Conservation (phyloP, 2,888 invertebrate species). For the Limnephilus auricula region DNA sequence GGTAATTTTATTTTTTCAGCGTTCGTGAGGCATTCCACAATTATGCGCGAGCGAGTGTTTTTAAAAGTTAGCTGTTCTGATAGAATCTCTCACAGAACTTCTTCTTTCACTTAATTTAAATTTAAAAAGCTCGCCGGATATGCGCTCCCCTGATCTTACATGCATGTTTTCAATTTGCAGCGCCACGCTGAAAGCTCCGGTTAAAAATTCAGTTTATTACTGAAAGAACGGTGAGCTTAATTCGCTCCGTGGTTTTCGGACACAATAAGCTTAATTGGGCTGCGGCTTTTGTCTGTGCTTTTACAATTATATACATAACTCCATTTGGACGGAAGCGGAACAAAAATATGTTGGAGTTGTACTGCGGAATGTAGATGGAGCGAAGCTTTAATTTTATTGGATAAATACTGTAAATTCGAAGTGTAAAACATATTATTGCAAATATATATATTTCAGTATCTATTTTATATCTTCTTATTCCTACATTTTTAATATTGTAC, state of each 20-base stretch:
- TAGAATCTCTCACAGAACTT: conserved; percentile 21
- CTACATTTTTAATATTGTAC: too few relatives aligned
- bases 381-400: not conserved
- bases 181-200: conserved; percentile 32
- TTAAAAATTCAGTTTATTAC: conserved; percentile 34
- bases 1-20: not conserved
- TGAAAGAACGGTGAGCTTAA: conserved; percentile 43
- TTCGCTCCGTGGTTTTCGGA: conserved; percentile 37
- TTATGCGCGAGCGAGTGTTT: not conserved
- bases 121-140: conserved; percentile 22
- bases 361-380: not conserved
- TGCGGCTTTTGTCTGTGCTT: not conserved
- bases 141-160: conserved; percentile 12
- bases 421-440: not conserved
- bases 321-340: not conserved
- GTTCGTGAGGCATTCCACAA: not conserved
- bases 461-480: too few relatives aligned
- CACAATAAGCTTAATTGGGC: conserved; percentile 35
- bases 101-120: conserved; percentile 32
- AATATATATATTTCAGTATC: too few relatives aligned
- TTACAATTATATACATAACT: not conserved
- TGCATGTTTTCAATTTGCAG: conserved; percentile 45
- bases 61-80: conserved; percentile 26
- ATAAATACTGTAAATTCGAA: not conserved
- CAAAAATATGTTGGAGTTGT: not conserved